Evolutionary conservation across 2,113 vertebrate genomes (phyloP).

Genomic region (Hippocampus mohnikei): DNA sequence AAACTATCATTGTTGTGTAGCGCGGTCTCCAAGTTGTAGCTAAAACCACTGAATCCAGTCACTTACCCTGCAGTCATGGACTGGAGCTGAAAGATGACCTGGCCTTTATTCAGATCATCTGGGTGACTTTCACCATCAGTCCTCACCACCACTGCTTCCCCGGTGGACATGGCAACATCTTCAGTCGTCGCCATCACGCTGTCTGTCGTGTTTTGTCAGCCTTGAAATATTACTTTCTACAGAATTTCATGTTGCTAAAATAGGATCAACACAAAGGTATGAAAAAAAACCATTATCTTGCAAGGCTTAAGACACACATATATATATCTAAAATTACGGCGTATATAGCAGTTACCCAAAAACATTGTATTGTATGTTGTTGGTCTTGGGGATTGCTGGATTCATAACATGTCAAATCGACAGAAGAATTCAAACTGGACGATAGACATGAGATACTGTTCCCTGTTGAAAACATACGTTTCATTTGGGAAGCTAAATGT

Average conservation of each 20-base stretch:
- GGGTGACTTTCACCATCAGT: constrained; percentile 76
- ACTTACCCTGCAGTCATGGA: constrained; percentile 84
- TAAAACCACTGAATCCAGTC: background rate
- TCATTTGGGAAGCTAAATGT: background rate
- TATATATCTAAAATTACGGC: too few relatives aligned
- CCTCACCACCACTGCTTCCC: constrained; percentile 88
- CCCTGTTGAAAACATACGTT: background rate
- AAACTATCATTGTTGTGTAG: too few relatives aligned
- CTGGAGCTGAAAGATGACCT: constrained; percentile 92
- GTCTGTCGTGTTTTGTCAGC: background rate
- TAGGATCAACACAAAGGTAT: background rate
- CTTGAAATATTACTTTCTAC: background rate
- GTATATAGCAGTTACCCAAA: background rate
- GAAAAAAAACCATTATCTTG: background rate
- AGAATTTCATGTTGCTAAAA: background rate
- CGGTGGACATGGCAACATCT: constrained; percentile 89
- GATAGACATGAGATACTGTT: background rate
- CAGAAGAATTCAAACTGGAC: background rate
- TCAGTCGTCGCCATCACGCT: constrained; percentile 81
- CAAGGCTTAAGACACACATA: background rate
- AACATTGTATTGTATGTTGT: background rate
- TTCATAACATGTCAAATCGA: background rate
- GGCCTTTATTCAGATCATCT: constrained; percentile 85
- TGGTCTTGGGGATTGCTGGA: background rate
- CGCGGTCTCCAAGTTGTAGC: background rate